A percentile compares a stretch with the other conserved stretches of the same genome.
Conservation (phyloP, 2,113 vertebrate genomes). For the Thymallus thymallus region DNA sequence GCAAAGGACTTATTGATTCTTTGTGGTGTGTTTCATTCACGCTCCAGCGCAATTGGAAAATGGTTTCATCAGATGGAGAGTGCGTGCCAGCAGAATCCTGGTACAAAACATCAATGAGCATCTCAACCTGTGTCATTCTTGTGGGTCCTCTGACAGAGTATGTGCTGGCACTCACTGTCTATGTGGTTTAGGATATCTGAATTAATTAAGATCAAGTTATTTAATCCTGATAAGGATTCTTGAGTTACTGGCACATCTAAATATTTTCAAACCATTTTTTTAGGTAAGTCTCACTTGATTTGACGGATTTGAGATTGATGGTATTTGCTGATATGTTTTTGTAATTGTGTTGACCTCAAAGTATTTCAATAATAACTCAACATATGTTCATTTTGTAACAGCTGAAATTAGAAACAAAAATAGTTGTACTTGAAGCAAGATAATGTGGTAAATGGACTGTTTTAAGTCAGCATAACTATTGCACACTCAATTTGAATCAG, state of each 20-base stretch:
- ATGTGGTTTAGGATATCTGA: not conserved
- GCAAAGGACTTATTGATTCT: conserved; percentile 57
- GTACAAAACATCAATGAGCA: conserved; percentile 26
- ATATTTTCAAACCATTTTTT: not conserved
- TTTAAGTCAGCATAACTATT: too few species aligned
- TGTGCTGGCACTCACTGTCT: conserved; percentile 31
- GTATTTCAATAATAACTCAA: too few species aligned
- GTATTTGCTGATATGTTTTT: not conserved
- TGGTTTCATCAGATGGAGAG: conserved; percentile 20
- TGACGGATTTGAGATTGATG: not conserved
- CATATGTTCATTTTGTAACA: too few species aligned
- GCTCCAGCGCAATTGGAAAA: conserved; percentile 37
- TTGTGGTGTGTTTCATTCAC: conserved; percentile 28
- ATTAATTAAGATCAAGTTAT: not conserved
- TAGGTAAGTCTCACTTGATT: not conserved
- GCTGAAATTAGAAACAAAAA: too few species aligned
- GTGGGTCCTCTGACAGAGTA: conserved; percentile 21
- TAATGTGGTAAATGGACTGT: too few species aligned
- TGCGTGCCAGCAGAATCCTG: conserved; percentile 21
- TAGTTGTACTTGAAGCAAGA: too few species aligned
- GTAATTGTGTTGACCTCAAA: too few species aligned
- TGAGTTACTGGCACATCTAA: not conserved
- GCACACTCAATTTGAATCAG: too few species aligned
- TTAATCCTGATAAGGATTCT: not conserved
- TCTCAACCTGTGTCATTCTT: conserved; percentile 19